Evolutionary conservation across 2,113 vertebrate species (phyloP).

Genomic region (Furnarius figulus): DNA sequence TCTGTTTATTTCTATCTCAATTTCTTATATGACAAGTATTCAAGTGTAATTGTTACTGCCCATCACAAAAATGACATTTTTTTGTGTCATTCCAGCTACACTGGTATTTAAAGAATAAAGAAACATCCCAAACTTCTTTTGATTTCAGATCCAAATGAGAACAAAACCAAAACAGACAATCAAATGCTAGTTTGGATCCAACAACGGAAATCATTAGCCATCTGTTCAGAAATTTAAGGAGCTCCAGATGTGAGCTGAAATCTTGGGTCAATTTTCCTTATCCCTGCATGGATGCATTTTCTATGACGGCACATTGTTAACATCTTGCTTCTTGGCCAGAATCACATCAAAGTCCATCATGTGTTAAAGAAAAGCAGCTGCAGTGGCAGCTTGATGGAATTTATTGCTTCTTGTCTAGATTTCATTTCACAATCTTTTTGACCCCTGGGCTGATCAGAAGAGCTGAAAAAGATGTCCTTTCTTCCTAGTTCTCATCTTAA

Average conservation of each 20-base stretch:
- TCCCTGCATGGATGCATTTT: not conserved
- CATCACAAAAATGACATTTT: not conserved
- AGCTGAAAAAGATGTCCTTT: not conserved
- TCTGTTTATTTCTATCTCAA: not conserved
- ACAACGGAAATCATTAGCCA: conserved; percentile 3
- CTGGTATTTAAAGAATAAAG: not conserved
- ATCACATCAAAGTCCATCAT: conserved; percentile 3
- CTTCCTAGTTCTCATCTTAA: not conserved
- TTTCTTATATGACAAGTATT: not conserved
- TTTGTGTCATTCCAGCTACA: not conserved
- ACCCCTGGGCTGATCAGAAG: not conserved
- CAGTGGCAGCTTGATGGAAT: not conserved
- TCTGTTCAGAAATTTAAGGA: conserved; percentile 36
- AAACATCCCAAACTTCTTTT: not conserved
- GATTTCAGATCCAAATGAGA: conserved; percentile 8
- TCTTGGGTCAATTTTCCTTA: conserved; percentile 8
- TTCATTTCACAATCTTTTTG: not conserved
- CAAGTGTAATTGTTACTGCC: not conserved
- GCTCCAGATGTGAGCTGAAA: conserved; percentile 33
- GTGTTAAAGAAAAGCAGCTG: conserved; percentile 44
- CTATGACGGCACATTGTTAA: not conserved
- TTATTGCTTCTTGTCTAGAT: conserved; percentile 20
- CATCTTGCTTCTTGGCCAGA: conserved; percentile 11
- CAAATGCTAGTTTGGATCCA: not conserved
- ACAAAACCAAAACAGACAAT: not conserved